Conservation (phyloP, 2,888 invertebrate species). For the Agonum fuliginosum region DNA sequence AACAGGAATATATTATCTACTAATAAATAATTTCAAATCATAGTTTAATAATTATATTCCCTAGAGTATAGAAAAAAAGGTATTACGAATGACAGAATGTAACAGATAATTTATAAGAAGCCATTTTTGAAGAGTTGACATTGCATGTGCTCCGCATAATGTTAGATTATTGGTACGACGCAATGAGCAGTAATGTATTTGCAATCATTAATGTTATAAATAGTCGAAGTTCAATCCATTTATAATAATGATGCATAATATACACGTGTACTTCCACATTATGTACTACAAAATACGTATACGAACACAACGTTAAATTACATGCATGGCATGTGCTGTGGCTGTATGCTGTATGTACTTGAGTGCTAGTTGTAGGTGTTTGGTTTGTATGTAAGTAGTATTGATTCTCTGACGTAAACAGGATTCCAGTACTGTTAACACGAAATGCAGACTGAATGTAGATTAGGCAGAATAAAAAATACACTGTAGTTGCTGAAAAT, state of each 20-base stretch:
- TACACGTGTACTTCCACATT: slow-evolving; percentile 19
- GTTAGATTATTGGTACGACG: not conserved
- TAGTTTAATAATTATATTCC: too few relatives aligned
- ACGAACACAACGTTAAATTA: not conserved
- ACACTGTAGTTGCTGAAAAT: too few relatives aligned
- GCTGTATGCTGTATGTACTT: slow-evolving; percentile 1
- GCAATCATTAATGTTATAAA: slow-evolving; percentile 3
- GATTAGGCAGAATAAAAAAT: too few relatives aligned
- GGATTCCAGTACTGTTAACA: slow-evolving; percentile 45
- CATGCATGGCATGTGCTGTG: too few relatives aligned
- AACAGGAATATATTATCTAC: too few relatives aligned
- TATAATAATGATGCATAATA: slow-evolving; percentile 2
- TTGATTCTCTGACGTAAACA: slow-evolving; percentile 44
- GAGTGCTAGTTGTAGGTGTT: not conserved
- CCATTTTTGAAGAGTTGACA: too few relatives aligned
- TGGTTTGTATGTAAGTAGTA: slow-evolving; percentile 26
- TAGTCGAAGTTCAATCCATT: slow-evolving; percentile 6
- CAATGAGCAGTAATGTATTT: not conserved
- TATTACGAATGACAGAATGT: too few relatives aligned
- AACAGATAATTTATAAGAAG: too few relatives aligned
- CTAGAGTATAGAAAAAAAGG: too few relatives aligned
- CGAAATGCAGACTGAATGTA: slow-evolving; percentile 18
- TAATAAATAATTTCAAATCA: too few relatives aligned
- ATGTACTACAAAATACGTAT: slow-evolving; percentile 1
- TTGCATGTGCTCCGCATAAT: not conserved